Evolutionary conservation across 1,140 invertebrate genomes (phyloP).

Genomic region (Ips nitidus): DNA sequence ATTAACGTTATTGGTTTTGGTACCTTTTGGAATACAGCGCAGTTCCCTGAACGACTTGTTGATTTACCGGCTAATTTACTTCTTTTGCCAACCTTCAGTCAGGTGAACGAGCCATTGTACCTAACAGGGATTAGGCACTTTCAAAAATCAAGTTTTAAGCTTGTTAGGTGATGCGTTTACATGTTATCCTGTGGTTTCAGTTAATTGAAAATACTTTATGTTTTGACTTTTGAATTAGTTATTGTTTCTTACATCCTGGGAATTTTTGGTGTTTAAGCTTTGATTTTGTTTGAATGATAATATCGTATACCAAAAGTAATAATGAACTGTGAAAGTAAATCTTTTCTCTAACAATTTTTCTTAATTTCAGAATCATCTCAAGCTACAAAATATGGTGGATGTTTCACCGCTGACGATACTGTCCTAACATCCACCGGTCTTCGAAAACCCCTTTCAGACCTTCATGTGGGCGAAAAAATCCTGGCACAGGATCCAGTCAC

Average conservation of each 20-base stretch:
- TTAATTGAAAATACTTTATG: not conserved
- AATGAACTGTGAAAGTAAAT: too few relatives aligned
- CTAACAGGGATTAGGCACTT: not conserved
- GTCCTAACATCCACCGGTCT: slow-evolving; percentile 61
- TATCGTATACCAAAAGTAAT: too few relatives aligned
- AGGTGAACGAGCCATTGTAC: not conserved
- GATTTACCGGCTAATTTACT: not conserved
- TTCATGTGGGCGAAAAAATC: slow-evolving; percentile 79
- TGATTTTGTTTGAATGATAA: too few relatives aligned
- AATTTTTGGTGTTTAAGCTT: too few relatives aligned
- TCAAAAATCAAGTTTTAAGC: not conserved
- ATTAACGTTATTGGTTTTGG: too few relatives aligned
- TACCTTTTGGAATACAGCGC: not conserved
- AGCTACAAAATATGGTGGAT: slow-evolving; percentile 77
- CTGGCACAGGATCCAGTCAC: slow-evolving; percentile 67
- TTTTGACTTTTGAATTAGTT: not conserved
- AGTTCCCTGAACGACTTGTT: not conserved
- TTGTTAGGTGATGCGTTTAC: not conserved
- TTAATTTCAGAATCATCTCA: slow-evolving; percentile 86
- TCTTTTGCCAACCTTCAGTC: not conserved
- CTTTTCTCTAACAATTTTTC: not conserved
- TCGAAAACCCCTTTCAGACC: slow-evolving; percentile 64
- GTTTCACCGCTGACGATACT: slow-evolving; percentile 70
- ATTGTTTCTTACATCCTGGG: not conserved
- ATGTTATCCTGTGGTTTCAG: not conserved